A percentile compares a stretch with the other conserved stretches of the same genome.
These are phyloP conservation scores for Champsocephalus esox DNA, from an alignment of 2,797 vertebrate genomes.

Conservation along the genomic window DNA sequence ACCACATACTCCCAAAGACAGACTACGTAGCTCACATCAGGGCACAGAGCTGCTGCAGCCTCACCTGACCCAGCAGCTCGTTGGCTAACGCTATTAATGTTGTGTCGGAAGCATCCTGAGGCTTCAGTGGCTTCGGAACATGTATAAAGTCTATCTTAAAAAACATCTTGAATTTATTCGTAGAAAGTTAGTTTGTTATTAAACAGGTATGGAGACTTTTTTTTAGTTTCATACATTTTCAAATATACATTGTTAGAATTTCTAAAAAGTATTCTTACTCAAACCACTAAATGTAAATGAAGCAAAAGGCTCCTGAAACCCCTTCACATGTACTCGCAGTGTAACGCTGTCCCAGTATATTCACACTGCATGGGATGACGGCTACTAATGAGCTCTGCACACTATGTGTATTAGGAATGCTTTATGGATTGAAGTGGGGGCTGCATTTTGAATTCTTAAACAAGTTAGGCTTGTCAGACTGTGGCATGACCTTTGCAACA, in stretches of 20 bases:
- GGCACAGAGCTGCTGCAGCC: background rate
- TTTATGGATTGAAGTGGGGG: background rate
- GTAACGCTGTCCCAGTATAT: too few species aligned
- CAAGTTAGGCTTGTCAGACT: background rate
- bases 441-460: background rate
- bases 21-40: background rate
- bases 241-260: background rate
- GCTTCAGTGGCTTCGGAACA: background rate
- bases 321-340: too few species aligned
- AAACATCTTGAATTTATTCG: background rate
- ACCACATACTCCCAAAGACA: background rate
- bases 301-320: too few species aligned
- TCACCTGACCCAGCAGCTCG: too few species aligned
- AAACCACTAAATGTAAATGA: background rate
- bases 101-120: background rate
- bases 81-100: too few species aligned
- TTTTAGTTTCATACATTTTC: background rate
- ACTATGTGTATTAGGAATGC: background rate
- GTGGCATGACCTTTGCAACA: conserved; percentile 11
- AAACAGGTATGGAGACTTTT: background rate
- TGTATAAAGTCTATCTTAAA: background rate
- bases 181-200: background rate
- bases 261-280: background rate
- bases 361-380: background rate
- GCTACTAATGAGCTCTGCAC: background rate